Conservation (phyloP, 1,140 invertebrate genomes). For the Macrobrachium nipponense region DNA sequence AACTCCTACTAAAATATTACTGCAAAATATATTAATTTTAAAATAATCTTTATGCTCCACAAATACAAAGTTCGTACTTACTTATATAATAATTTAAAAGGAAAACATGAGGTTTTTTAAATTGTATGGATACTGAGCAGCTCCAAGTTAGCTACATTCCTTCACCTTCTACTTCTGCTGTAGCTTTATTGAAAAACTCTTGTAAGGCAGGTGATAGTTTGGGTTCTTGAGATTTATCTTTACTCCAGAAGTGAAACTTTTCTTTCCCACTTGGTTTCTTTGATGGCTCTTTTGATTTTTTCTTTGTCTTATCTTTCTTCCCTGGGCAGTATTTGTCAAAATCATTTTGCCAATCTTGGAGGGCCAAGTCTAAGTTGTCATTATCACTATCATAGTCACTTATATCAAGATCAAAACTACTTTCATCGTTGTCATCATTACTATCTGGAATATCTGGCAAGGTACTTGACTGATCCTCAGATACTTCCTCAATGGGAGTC, state of each 20-base stretch:
- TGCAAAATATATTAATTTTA: no score
- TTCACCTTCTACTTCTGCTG: background rate
- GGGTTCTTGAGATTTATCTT: constrained; percentile 8
- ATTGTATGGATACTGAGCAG: no score
- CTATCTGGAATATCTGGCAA: background rate
- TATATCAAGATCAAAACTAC: constrained; percentile 42
- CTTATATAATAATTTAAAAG: no score
- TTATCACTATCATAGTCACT: constrained; percentile 55
- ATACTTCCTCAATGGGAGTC: background rate
- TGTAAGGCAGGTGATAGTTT: constrained; percentile 28
- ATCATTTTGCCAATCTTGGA: constrained; percentile 45
- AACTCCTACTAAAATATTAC: no score
- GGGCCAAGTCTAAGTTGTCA: constrained; percentile 39
- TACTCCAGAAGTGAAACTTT: constrained; percentile 21
- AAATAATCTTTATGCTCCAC: no score
- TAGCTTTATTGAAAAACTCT: constrained; percentile 15
- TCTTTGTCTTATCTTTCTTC: background rate
- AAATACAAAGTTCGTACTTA: no score
- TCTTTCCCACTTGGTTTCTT: constrained; percentile 24
- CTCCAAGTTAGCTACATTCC: no score
- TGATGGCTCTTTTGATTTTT: background rate
- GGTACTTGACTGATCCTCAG: background rate
- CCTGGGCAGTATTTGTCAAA: constrained; percentile 12
- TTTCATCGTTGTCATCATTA: constrained; percentile 28
- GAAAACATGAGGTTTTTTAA: no score